Base-by-base conservation (phyloP, 2,113 vertebrate genomes). In the Eira barbara region DNA sequence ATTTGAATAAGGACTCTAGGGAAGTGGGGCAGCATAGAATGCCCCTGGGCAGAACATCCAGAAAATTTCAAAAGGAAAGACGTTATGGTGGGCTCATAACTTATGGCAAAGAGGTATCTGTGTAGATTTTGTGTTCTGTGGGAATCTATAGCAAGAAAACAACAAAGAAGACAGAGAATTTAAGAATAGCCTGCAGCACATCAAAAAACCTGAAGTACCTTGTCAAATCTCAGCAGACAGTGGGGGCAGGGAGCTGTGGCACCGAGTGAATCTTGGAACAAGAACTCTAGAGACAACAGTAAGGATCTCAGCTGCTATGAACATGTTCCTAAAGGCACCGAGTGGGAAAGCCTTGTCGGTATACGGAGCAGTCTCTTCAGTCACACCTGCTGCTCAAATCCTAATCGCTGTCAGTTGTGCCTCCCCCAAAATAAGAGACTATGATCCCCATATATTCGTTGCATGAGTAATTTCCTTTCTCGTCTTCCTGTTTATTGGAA, bases 401-500 rank as follows among this genome's bases (percentile, higher is more conserved):
- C n/a, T 65, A 12, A 61, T 79, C 47, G 52, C 52, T 36, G 36
- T 67, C 31, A 13, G 29, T 20, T 15, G 11, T 74, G 20, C 7
- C 5, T 67, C 36, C 39, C 82, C 6, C 25, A 45, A 69, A 90
- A 69, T 59, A 74, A 81, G 85, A 87, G 34, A 71, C 61, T 76
- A 12, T 15, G 21, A 13, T 74, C 47, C 10, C 21, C 39, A 11
- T 31, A 20, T 91, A n/a, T 59, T 27, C 67, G 12, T 84, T 59
- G 36, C 21, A 83, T 0, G 20, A 65, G 67, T 73, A 69, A 83
- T 65, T 87, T 34, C 55, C 63, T 73, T 61, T 80, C 14, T 79
- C 87, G 12, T 52, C 7, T 79, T 39, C 31, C 17, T 88, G 3
- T 96, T 98, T 71, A 73, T 97, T 95, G 21, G 21, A 97, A 98